Evolutionary conservation across 2,113 vertebrate genomes (phyloP).

Genomic region (Spilogale gracilis): DNA sequence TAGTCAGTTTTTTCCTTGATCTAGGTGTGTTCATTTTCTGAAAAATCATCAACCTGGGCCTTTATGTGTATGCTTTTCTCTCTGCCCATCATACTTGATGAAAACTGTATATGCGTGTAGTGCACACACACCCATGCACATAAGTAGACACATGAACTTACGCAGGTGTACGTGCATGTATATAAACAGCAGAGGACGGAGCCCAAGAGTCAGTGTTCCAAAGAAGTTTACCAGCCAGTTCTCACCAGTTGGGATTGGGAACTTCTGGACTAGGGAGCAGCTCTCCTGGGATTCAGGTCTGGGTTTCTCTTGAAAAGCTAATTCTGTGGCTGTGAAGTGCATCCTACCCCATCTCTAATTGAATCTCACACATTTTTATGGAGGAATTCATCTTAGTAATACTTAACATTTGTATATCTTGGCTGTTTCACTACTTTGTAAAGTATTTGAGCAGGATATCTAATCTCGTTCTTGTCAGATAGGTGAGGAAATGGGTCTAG

Average conservation of each 20-base stretch:
- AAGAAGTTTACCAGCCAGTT: too few species aligned
- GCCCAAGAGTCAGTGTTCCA: neutral
- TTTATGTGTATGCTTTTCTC: neutral
- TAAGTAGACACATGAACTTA: neutral
- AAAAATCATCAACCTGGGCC: neutral
- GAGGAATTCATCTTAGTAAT: neutral
- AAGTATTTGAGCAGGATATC: neutral
- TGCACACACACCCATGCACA: neutral
- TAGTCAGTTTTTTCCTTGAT: neutral
- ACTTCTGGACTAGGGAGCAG: too few species aligned
- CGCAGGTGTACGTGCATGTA: rapidly evolving
- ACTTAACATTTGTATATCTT: neutral
- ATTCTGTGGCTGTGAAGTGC: neutral
- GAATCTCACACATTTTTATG: neutral
- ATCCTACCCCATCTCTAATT: neutral
- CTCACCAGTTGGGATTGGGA: neutral
- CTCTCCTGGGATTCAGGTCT: neutral
- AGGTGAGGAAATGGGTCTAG: neutral
- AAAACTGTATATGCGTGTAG: neutral
- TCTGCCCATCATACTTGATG: neutral
- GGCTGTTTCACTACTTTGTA: neutral
- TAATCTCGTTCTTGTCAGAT: neutral
- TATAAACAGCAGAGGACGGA: too few species aligned
- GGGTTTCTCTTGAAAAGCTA: neutral
- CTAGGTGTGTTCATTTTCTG: neutral